Base-by-base conservation (phyloP, 2,888 invertebrate species). In the Thelaira solivaga region DNA sequence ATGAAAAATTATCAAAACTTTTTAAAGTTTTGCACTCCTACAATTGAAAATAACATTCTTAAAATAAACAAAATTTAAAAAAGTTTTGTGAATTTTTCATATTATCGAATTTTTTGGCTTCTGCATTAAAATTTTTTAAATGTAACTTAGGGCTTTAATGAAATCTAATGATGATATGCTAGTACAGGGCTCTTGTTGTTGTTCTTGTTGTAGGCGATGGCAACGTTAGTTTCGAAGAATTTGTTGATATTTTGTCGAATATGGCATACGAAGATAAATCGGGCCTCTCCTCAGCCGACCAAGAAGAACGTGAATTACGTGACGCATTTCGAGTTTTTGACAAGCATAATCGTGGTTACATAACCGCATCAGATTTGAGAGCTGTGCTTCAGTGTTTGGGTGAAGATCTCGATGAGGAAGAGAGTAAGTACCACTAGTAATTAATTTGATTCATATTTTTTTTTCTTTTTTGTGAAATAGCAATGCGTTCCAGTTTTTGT, bases 301-400 rank as follows among this genome's bases (percentile, higher is more conserved):
- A 95, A 85, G 95, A 95, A 86, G 95, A 95, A 85, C 92, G 95
- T 71, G 95, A 95, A 84, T 89, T 95, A 8, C 90, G 96, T 20
- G 96, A 96, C 86, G 96, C 96, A 6, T 96, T 96, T 89, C 91
- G 96, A 80, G 96, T 96, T 16, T 96, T 96, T 85, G 96, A 96
- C 88, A 96, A 96, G 84, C 96, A 96, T 85, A 96, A 96, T 89
- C 91, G 96, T 24, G 96, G 96, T 0, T 96, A 96, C 87, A 96
- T 96, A 84, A 96, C 96, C 59, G 96, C 96, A 2, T 96, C 96
- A 0, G 96, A 96, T 87, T 90, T 96, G 79, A 90, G 96, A 80
- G 96, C 96, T 0, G 96, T 96, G 6, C 89, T 96, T 76, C 96
- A 96, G 88, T 96, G 96, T 87, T 90, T 96, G 71, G 96, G 96